These are phyloP conservation scores for Misgurnus anguillicaudatus DNA, from an alignment of 2,113 vertebrate genomes.

Conservation along the genomic window DNA sequence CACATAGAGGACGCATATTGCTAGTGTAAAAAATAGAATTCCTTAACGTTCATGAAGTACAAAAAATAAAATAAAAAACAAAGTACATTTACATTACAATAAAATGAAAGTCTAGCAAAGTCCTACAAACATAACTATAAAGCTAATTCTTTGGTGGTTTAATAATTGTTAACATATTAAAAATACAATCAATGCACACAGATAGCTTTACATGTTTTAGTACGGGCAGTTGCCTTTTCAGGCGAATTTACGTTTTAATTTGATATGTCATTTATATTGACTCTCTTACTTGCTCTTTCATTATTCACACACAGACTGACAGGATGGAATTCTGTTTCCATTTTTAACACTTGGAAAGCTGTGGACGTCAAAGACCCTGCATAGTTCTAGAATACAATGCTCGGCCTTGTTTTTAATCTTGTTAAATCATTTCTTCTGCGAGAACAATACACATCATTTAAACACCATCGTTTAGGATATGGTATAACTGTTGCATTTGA, in stretches of 20 bases:
- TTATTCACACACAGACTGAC: constrained; percentile 11
- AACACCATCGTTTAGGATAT: not conserved
- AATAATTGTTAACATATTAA: not conserved
- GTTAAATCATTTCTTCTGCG: constrained; percentile 6
- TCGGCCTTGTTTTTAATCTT: constrained; percentile 42
- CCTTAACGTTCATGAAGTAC: too few relatives aligned
- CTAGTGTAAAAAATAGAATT: not conserved
- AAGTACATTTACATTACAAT: not conserved
- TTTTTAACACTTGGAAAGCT: not conserved
- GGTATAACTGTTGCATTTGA: not conserved
- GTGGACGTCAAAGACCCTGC: not conserved
- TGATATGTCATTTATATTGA: not conserved
- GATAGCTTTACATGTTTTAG: not conserved
- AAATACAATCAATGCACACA: not conserved
- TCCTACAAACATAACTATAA: not conserved
- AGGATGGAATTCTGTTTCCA: constrained; percentile 8
- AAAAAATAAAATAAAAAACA: not conserved
- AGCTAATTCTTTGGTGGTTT: not conserved
- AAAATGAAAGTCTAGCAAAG: not conserved
- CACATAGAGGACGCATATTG: not conserved
- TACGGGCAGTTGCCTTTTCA: not conserved
- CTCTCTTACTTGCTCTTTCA: not conserved
- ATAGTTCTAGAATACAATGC: constrained; percentile 37
- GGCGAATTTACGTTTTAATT: not conserved
- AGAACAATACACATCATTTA: constrained; percentile 1